Evolutionary conservation across 2,797 vertebrate species (phyloP).

Genomic region (Geranospiza caerulescens): DNA sequence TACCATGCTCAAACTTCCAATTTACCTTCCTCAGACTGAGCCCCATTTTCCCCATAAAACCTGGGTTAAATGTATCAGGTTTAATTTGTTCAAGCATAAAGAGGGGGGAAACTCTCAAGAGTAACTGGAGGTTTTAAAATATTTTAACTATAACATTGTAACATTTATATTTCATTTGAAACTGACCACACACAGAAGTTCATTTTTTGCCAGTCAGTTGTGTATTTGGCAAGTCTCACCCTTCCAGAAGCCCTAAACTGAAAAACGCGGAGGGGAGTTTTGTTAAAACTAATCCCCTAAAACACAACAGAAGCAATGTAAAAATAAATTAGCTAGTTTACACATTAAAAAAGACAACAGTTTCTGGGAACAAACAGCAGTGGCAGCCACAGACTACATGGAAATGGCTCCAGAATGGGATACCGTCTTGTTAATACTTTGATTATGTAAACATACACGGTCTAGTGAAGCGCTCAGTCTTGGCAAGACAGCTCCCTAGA

Average conservation of each 20-base stretch:
- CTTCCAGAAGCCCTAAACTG: background rate
- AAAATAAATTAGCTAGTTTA: conserved; percentile 24
- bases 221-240: background rate
- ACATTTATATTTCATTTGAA: background rate
- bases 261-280: background rate
- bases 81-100: background rate
- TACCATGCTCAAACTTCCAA: background rate
- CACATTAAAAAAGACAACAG: conserved; percentile 21
- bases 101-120: background rate
- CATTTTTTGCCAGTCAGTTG: background rate
- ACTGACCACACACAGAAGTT: background rate
- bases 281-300: background rate
- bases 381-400: background rate
- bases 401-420: conserved; percentile 24
- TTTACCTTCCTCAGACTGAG: background rate
- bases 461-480: conserved; percentile 16
- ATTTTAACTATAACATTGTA: background rate
- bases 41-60: background rate
- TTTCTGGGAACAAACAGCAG: conserved; percentile 26
- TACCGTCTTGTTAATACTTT: conserved; percentile 1
- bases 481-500: conserved; percentile 15
- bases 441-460: conserved; percentile 41
- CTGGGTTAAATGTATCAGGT: background rate
- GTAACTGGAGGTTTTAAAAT: background rate
- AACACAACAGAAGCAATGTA: background rate